Base-by-base conservation (phyloP, 1,140 invertebrate species). In the Armadillidium nasatum region DNA sequence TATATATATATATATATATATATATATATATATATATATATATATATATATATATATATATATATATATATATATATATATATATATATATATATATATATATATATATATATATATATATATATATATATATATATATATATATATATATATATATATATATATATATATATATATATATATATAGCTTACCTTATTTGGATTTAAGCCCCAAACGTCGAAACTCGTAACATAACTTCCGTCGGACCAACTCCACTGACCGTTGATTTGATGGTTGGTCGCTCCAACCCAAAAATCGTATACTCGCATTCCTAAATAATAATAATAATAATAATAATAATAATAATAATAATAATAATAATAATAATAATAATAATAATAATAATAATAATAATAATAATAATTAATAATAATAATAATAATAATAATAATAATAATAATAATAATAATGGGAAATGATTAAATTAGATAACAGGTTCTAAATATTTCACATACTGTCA, bases 101-200 rank as follows among this genome's bases (percentile, higher is more conserved):
- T 15, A 13, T 60, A 33, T 60, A 60, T 60, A 60, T 60, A 60
- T 60, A 60, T 60, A 33, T 60, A 60, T 60, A 60, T 60, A 60
- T 50, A 60, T 60, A 60, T 60, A 60, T 60, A 33, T 60, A 60
- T 50, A 60, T 60, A 60, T 60, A 60, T 60, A 60, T 60, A 60
- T 60, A 60, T 60, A 60, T 60, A 60, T 60, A 60, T 60, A 13
- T 15, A 19, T 60, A 60, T 60, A 60, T 15, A 15, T 60, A 60
- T 60, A 15, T 15, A 15, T 60, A 60, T 60, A 15, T 15, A 15
- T 60, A 60, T 60, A 15, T 33, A 33, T 33, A 33, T 33, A 60
- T 60, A 15, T 50, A 60, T 60, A 60, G 7, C 19, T 60, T 60
- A 60, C 50, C 1, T 2, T 7, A 19, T 15, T 60, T 60, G 7